phyloP scores from a whole-genome alignment of 1,140 invertebrate species.

The Drosophila nasuta region DNA sequence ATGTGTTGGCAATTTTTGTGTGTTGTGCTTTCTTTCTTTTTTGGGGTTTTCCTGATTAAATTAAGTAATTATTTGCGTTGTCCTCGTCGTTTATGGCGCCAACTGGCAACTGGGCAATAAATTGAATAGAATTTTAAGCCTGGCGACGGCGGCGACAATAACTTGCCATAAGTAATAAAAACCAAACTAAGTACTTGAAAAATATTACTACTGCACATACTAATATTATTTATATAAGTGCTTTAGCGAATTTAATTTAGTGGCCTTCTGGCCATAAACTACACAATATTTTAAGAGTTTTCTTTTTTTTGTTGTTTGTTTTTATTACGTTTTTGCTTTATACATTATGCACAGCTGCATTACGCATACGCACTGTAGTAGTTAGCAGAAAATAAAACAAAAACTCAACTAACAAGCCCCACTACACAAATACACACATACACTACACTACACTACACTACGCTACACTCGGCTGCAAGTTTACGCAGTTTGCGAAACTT shows the following conservation, averaged over 20 bases:
- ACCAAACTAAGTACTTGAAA: constrained; percentile 20
- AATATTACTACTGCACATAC: constrained; percentile 7
- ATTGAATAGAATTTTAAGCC: constrained; percentile 15
- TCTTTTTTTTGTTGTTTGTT: neutral
- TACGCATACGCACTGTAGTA: constrained; percentile 69
- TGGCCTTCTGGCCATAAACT: constrained; percentile 32
- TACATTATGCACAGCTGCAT: constrained; percentile 32
- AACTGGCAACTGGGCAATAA: constrained; percentile 27
- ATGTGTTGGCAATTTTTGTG: constrained; percentile 41
- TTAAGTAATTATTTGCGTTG: constrained; percentile 75
- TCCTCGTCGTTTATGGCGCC: constrained; percentile 51
- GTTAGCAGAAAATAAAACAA: constrained; percentile 20
- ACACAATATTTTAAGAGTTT: constrained; percentile 25
- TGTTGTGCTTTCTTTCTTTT: constrained; percentile 41
- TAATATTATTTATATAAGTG: constrained; percentile 55
- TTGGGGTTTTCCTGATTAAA: constrained; percentile 72
- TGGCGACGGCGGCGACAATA: neutral
- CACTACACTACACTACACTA: constrained; percentile 11
- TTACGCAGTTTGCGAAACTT: constrained; percentile 54
- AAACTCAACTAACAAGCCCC: constrained; percentile 55
- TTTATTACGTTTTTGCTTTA: constrained; percentile 4
- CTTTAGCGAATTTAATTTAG: constrained; percentile 54
- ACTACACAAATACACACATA: constrained; percentile 32
- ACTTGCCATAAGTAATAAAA: constrained; percentile 29
- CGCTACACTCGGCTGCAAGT: constrained; percentile 6